Conservation (phyloP, 2,888 invertebrate genomes). For the Euproctis similis region DNA sequence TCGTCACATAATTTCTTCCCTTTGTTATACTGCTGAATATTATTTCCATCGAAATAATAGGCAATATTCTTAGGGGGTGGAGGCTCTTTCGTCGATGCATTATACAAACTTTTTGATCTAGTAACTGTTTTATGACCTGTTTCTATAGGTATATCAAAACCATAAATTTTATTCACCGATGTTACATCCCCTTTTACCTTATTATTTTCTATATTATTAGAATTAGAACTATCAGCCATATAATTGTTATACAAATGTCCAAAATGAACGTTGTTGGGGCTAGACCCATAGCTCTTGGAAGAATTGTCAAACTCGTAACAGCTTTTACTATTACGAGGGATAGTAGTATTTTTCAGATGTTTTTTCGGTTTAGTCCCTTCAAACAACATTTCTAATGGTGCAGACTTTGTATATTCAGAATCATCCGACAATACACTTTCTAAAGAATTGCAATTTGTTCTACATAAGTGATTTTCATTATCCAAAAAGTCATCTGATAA, state of each 20-base stretch:
- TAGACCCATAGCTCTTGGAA: constrained; percentile 79
- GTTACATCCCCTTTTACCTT: constrained; percentile 26
- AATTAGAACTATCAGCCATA: constrained; percentile 37
- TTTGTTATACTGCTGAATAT: constrained; percentile 51
- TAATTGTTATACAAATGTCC: constrained; percentile 75
- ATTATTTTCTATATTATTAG: constrained; percentile 37
- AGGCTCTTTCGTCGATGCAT: constrained; percentile 52
- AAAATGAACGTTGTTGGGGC: constrained; percentile 76
- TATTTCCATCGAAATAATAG: constrained; percentile 69
- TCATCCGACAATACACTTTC: constrained; percentile 89
- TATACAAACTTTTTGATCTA: constrained; percentile 63
- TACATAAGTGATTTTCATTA: constrained; percentile 75
- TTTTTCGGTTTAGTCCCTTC: constrained; percentile 71
- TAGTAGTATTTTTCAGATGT: constrained; percentile 40
- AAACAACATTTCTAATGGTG: constrained; percentile 83
- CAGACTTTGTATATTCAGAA: constrained; percentile 85
- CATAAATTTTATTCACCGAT: constrained; percentile 48
- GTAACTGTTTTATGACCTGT: constrained; percentile 67
- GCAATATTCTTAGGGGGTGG: constrained; percentile 67
- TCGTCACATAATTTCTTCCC: constrained; percentile 67
- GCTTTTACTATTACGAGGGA: constrained; percentile 64
- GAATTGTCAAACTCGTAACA: constrained; percentile 71
- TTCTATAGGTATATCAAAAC: constrained; percentile 53
- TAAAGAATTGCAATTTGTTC: constrained; percentile 84
- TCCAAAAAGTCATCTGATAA: constrained; percentile 80